Evolutionary conservation across 1,140 invertebrate genomes (phyloP).

Genomic region (Andrena cerasifolii): DNA sequence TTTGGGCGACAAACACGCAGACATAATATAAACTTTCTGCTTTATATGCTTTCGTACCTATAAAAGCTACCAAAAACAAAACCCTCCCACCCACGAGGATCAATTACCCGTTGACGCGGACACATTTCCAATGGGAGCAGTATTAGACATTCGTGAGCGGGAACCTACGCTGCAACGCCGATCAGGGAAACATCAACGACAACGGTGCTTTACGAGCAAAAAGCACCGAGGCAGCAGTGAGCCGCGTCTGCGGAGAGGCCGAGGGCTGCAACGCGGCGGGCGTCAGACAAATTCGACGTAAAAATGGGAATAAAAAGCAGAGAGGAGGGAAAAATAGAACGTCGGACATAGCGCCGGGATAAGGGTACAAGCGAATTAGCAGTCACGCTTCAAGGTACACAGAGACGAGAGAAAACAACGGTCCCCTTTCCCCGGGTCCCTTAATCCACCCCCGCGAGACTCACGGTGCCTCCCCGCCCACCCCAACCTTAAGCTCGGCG

Average conservation of each 20-base stretch:
- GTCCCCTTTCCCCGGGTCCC: constrained; percentile 17
- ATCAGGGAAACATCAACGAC: background rate
- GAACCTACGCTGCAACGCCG: too few relatives aligned
- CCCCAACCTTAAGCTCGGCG: constrained; percentile 43
- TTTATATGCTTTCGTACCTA: too few relatives aligned
- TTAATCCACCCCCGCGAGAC: constrained; percentile 40
- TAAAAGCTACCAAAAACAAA: too few relatives aligned
- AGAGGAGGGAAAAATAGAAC: background rate
- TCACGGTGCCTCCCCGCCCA: constrained; percentile 13
- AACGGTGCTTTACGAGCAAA: constrained; percentile 43
- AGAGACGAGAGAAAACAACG: constrained; percentile 60
- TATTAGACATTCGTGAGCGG: too few relatives aligned
- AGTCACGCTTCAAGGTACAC: constrained; percentile 38
- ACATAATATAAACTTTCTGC: too few relatives aligned
- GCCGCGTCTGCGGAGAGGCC: background rate
- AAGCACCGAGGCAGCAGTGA: constrained; percentile 5
- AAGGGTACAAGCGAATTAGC: constrained; percentile 50
- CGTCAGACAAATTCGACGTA: constrained; percentile 48
- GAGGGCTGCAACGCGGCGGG: background rate
- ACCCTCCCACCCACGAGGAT: too few relatives aligned
- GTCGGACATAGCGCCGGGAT: constrained; percentile 39
- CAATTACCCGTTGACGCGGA: too few relatives aligned
- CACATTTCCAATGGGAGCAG: too few relatives aligned
- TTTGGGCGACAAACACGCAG: too few relatives aligned
- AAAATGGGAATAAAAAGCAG: background rate